Evolutionary conservation across 2,888 invertebrate genomes (phyloP).

Genomic region (Congeria kusceri): DNA sequence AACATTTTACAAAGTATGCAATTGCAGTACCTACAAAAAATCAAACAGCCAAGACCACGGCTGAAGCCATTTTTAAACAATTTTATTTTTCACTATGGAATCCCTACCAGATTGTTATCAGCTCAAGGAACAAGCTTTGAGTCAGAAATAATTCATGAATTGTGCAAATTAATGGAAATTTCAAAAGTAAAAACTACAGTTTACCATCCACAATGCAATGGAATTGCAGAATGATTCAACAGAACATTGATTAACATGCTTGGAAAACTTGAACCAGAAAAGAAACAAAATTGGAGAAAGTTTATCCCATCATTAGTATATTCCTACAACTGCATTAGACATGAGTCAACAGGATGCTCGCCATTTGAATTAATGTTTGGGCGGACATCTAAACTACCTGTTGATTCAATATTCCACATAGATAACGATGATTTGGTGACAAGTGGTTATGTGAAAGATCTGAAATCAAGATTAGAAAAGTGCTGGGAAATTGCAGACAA

Average conservation of each 20-base stretch:
- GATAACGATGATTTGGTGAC: slow-evolving; percentile 5
- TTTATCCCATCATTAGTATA: neutral
- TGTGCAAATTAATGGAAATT: slow-evolving; percentile 3
- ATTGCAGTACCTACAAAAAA: slow-evolving; percentile 23
- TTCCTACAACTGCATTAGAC: slow-evolving; percentile 9
- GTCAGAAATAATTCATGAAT: slow-evolving; percentile 3
- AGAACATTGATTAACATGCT: slow-evolving; percentile 11
- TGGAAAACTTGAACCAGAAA: slow-evolving; percentile 1
- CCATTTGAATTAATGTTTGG: slow-evolving; percentile 13
- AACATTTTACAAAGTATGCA: too few species aligned
- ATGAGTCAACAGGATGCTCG: slow-evolving; percentile 13
- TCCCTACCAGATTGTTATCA: neutral
- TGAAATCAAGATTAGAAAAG: slow-evolving; percentile 10
- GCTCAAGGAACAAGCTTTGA: slow-evolving; percentile 12
- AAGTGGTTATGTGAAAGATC: slow-evolving; percentile 13
- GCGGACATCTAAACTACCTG: neutral
- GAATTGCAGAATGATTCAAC: slow-evolving; percentile 6
- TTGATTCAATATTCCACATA: slow-evolving; percentile 18
- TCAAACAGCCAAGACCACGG: slow-evolving; percentile 24
- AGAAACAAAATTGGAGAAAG: slow-evolving; percentile 12
- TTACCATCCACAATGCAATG: slow-evolving; percentile 9
- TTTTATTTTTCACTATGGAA: slow-evolving; percentile 18
- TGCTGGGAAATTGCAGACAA: neutral
- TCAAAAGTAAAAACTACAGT: neutral
- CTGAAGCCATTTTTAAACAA: slow-evolving; percentile 18